A percentile compares a stretch with the other conserved stretches of the same genome.
phyloP scores from a whole-genome alignment of 2,113 vertebrate species.

The Otus sunia region DNA sequence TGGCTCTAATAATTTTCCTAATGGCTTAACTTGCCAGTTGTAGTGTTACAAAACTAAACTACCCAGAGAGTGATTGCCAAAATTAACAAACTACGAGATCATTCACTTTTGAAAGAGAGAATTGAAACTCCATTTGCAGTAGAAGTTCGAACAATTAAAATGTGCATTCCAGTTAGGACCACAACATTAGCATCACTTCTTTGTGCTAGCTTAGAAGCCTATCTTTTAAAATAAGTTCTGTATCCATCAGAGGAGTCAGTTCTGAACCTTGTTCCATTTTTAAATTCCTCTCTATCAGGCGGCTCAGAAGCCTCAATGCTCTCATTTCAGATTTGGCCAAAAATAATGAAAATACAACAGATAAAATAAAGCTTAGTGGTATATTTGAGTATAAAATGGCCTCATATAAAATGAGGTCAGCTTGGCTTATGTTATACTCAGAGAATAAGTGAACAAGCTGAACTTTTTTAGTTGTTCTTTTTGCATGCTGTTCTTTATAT shows the following conservation, averaged over 20 bases:
- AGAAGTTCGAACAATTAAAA: slow-evolving; percentile 13
- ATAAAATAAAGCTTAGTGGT: slow-evolving; percentile 57
- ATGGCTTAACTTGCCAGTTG: background rate
- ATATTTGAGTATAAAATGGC: slow-evolving; percentile 50
- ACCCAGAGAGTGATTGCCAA: background rate
- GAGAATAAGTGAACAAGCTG: slow-evolving; percentile 39
- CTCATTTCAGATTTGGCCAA: slow-evolving; percentile 53
- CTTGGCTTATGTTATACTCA: slow-evolving; percentile 44
- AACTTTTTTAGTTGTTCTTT: slow-evolving; percentile 41
- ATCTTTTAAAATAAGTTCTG: slow-evolving; percentile 33
- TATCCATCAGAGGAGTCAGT: background rate
- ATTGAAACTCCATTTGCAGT: background rate
- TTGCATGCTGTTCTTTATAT: slow-evolving; percentile 31
- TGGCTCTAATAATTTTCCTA: slow-evolving; percentile 31
- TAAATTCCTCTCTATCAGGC: slow-evolving; percentile 35
- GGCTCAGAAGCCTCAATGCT: slow-evolving; percentile 33
- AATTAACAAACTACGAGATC: background rate
- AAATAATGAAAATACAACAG: slow-evolving; percentile 66
- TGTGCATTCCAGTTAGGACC: background rate
- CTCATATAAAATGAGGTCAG: slow-evolving; percentile 61
- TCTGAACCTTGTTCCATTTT: slow-evolving; percentile 22
- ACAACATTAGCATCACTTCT: background rate
- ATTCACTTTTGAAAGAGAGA: background rate
- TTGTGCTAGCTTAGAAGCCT: slow-evolving; percentile 4
- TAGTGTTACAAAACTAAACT: slow-evolving; percentile 4